Evolutionary conservation across 2,888 invertebrate genomes (phyloP), one percentile per base, ranked within the genome.

Genomic region (Willowsia nigromaculata): DNA sequence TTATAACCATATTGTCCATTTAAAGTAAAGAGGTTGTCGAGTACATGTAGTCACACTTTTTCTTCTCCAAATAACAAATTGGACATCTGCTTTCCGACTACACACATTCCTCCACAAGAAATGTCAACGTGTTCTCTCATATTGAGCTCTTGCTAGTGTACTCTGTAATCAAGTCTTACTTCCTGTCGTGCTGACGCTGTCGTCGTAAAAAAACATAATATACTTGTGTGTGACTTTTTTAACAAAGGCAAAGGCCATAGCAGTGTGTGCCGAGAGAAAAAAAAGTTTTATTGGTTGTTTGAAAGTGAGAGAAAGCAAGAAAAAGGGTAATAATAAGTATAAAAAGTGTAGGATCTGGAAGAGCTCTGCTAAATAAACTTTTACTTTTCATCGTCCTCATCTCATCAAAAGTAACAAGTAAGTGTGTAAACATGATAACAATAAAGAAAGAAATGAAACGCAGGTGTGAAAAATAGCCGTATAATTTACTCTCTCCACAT

Each of bases 321-420:
- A 15, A 59, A 59, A 27, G 18, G 22, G 7, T 22, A 53, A 53
- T 53, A 53, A 53, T 18, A 13, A 13, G 15, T 6, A 18, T 6
- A 56, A 18, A 3, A 25, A 56, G 22, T 6, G 27, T n/a, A n/a
- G n/a, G n/a, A n/a, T n/a, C n/a, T n/a, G 27, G 59, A 18, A 11
- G 30, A 30, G 33, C 4, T 0, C 15, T 33, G 33, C n/a, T 15
- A 30, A 9, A 18, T 1, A 13, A 43, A 43, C 71, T 71, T 71
- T 71, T 71, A 43, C 71, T 43, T 43, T 40, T 43, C 68, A 68
- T 37, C 33, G 9, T 37, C 33, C 68, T 9, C 68, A n/a, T 37
- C 37, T 43, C 71, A 43, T 43, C 40, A 71, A 71, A 71, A 43
- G 71, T 71, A 71, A 71, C 71, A 71, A 71, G 71, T 71, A 71